Percentiles rank a stretch among this genome's conserved stretches.
Evolutionary conservation across 1,140 invertebrate genomes (phyloP).

Genomic region (Delia radicum): DNA sequence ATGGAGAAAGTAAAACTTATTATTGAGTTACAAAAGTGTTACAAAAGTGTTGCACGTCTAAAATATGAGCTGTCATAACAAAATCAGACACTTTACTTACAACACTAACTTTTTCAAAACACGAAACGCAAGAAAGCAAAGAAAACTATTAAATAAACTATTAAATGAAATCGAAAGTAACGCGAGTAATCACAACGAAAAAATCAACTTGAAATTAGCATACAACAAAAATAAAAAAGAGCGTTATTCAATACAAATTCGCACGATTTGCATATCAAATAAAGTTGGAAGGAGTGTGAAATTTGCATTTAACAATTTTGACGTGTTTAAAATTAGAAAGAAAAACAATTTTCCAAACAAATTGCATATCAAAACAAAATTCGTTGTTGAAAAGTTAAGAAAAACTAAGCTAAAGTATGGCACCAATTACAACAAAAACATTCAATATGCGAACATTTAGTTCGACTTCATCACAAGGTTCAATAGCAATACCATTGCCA

Average conservation of each 20-base stretch:
- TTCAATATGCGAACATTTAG: background rate
- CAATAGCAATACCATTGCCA: background rate
- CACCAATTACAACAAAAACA: background rate
- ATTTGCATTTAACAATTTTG: slow-evolving; percentile 8
- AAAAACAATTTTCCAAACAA: background rate
- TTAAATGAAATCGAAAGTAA: slow-evolving; percentile 20
- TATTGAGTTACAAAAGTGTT: slow-evolving; percentile 13
- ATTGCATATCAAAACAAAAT: background rate
- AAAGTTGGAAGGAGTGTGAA: background rate
- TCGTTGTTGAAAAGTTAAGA: background rate
- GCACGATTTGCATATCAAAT: slow-evolving; percentile 10
- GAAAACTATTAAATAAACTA: too few species aligned
- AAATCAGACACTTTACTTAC: slow-evolving; percentile 16
- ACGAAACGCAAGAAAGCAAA: slow-evolving; percentile 10
- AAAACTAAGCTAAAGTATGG: background rate
- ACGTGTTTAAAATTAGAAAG: slow-evolving; percentile 20
- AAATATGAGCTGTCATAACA: slow-evolving; percentile 23
- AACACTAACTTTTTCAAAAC: background rate
- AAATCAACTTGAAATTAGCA: background rate
- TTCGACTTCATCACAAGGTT: background rate
- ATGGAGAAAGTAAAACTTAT: background rate
- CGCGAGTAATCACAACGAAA: slow-evolving; percentile 6
- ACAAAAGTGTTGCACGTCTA: slow-evolving; percentile 17
- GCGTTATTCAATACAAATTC: background rate
- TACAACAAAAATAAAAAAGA: background rate